A percentile compares a stretch with the other conserved stretches of the same genome.
Evolutionary conservation across 2,113 vertebrate species (phyloP).

Genomic region (Helogale parvula): DNA sequence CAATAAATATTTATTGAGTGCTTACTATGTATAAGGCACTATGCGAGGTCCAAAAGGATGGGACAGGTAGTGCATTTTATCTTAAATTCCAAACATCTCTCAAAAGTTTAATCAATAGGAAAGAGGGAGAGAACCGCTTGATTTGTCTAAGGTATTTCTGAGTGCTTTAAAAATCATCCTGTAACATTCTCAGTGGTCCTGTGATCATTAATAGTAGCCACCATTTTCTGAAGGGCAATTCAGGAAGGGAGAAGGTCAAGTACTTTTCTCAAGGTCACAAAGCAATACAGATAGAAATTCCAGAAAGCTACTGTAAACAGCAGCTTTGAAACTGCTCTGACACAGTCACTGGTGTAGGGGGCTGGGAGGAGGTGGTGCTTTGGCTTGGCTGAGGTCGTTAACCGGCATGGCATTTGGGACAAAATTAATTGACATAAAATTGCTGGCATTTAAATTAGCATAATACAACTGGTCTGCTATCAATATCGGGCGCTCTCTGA

Average conservation of each 20-base stretch:
- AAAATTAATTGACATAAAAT: background rate
- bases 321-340: background rate
- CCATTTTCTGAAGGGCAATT: background rate
- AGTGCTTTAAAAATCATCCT: background rate
- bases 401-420: background rate
- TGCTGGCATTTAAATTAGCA: background rate
- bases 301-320: background rate
- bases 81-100: background rate
- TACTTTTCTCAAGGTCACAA: background rate
- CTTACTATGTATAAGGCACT: conserved; percentile 57
- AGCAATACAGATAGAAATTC: background rate
- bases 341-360: background rate
- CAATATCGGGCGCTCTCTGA: background rate
- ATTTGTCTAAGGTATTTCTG: background rate
- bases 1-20: conserved; percentile 74
- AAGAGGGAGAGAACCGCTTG: background rate
- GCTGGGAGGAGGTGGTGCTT: background rate
- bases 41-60: background rate
- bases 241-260: background rate
- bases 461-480: background rate
- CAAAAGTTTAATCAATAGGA: background rate
- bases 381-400: background rate
- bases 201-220: background rate
- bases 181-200: background rate
- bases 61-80: background rate